These are phyloP conservation scores for Nomia melanderi DNA, from an alignment of 1,140 invertebrate genomes.

Conservation along the genomic window DNA sequence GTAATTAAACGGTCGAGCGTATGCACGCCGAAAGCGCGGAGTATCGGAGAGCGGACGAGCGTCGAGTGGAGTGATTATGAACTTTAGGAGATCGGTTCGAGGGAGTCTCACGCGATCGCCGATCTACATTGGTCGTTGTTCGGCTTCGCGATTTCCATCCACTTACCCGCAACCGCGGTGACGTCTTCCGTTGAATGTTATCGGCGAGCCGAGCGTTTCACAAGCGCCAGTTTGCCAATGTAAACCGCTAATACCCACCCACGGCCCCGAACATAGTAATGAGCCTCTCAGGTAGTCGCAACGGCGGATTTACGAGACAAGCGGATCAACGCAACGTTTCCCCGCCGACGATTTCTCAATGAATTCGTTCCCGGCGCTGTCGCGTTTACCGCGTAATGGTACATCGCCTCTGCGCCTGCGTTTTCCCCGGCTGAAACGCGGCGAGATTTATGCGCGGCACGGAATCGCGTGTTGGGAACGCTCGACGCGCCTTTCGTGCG, in stretches of 20 bases:
- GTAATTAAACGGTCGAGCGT: background rate
- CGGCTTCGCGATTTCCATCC: slow-evolving; percentile 12
- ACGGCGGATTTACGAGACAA: slow-evolving; percentile 36
- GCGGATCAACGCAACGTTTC: slow-evolving; percentile 4
- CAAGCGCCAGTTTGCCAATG: slow-evolving; percentile 23
- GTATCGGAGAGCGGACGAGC: background rate
- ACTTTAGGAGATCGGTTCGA: background rate
- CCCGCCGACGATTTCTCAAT: slow-evolving; percentile 10
- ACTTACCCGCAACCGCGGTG: background rate
- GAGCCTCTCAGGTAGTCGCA: slow-evolving; percentile 25
- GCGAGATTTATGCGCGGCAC: background rate
- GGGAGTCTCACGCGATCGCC: slow-evolving; percentile 27
- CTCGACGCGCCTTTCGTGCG: background rate
- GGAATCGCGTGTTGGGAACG: background rate
- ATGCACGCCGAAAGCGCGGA: background rate
- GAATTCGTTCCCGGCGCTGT: background rate
- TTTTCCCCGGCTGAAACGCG: background rate
- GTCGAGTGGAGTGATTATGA: background rate
- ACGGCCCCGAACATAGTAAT: slow-evolving; percentile 45
- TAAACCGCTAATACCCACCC: slow-evolving; percentile 49
- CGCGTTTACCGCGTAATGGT: background rate
- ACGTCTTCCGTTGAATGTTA: slow-evolving; percentile 25
- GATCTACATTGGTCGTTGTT: slow-evolving; percentile 9
- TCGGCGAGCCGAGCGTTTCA: background rate
- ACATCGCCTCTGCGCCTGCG: background rate